A percentile compares a stretch with the other conserved stretches of the same genome.
Evolutionary conservation across 2,797 vertebrate species (phyloP).

Genomic region (Stomatorhinus walkeri): DNA sequence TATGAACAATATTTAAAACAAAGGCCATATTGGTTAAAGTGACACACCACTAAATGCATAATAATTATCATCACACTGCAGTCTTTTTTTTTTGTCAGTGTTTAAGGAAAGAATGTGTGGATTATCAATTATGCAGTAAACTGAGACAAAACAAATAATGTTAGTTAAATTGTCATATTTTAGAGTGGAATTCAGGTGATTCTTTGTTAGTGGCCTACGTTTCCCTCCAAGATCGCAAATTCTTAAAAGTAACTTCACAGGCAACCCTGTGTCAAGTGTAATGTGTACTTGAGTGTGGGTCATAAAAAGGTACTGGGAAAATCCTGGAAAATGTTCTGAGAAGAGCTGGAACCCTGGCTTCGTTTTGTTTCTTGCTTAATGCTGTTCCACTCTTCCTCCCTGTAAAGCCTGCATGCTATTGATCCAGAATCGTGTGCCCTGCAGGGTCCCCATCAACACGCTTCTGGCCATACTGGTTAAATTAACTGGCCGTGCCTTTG

Average conservation of each 20-base stretch:
- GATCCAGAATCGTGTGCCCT: not conserved
- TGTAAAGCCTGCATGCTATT: not conserved
- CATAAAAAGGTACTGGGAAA: not conserved
- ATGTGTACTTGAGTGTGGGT: not conserved
- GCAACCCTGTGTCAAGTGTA: not conserved
- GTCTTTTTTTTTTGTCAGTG: not conserved
- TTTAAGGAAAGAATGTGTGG: not conserved
- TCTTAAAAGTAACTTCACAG: not conserved
- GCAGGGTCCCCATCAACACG: not conserved
- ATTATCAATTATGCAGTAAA: not conserved
- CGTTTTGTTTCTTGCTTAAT: not conserved
- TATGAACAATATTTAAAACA: not conserved
- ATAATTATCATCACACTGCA: not conserved
- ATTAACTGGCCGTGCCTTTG: not conserved
- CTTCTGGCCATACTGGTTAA: not conserved
- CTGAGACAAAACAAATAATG: not conserved
- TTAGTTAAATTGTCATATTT: not conserved
- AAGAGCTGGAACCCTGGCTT: not conserved
- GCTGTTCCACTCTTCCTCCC: not conserved
- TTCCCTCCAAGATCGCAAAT: not conserved
- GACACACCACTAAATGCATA: not conserved
- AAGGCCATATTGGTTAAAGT: not conserved
- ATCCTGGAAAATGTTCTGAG: not conserved
- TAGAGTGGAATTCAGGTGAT: not conserved
- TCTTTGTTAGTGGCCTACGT: not conserved